phyloP scores from a whole-genome alignment of 2,113 vertebrate genomes.

The Planiliza haematocheilus region DNA sequence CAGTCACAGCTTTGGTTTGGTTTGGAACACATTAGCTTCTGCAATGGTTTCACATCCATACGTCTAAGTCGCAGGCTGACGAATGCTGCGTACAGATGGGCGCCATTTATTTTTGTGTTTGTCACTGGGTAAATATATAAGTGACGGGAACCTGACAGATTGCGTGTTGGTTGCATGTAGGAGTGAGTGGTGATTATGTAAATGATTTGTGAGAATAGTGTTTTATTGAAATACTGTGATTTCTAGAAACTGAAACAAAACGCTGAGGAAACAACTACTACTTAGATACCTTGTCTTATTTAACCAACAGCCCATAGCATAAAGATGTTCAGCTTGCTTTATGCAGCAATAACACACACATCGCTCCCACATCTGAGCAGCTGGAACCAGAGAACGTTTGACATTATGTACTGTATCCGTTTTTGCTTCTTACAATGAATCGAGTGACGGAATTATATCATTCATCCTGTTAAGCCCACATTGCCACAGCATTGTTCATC shows the following conservation, averaged over 20 bases:
- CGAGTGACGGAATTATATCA: too few species aligned
- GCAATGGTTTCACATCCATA: conserved; percentile 11
- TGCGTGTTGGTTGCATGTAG: background rate
- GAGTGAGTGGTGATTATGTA: background rate
- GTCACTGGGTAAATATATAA: conserved; percentile 22
- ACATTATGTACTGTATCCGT: too few species aligned
- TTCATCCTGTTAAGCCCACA: too few species aligned
- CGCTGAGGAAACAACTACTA: too few species aligned
- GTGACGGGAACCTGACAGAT: conserved; percentile 23
- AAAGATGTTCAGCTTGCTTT: background rate
- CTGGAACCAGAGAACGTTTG: background rate
- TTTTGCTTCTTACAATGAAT: background rate
- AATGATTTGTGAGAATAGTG: background rate
- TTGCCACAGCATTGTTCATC: too few species aligned
- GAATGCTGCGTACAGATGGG: conserved; percentile 25
- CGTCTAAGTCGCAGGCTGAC: conserved; percentile 7
- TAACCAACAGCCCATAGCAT: background rate
- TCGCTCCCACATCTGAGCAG: background rate
- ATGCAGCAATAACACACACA: background rate
- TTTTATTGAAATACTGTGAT: too few species aligned
- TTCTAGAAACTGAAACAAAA: background rate
- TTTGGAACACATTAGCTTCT: conserved; percentile 1
- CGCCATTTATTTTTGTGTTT: conserved; percentile 33
- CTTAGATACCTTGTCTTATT: too few species aligned
- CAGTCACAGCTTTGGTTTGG: conserved; percentile 9